Evolutionary conservation across 2,888 invertebrate genomes (phyloP).

Genomic region (Cephus nigrinus): DNA sequence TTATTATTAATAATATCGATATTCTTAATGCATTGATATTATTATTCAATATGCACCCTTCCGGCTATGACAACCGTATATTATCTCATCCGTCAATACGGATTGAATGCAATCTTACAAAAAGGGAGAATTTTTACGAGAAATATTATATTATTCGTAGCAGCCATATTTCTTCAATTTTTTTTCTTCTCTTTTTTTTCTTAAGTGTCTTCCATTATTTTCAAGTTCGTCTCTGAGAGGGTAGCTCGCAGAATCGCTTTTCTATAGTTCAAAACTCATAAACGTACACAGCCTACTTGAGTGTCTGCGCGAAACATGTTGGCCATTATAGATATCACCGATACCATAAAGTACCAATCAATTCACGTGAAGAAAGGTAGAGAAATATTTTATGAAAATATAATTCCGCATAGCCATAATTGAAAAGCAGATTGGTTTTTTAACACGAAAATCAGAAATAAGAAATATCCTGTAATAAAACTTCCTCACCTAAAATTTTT

Average conservation of each 20-base stretch:
- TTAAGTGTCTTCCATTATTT: background rate
- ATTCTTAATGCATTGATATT: background rate
- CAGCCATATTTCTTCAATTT: background rate
- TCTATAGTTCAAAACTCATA: background rate
- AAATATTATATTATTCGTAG: background rate
- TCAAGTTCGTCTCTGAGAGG: background rate
- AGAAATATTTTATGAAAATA: background rate
- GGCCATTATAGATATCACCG: background rate
- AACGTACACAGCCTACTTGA: background rate
- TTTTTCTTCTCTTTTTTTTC: background rate
- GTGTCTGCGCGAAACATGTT: background rate
- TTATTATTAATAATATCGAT: background rate
- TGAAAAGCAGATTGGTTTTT: background rate
- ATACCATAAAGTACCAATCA: background rate
- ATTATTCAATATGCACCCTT: background rate
- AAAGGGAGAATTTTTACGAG: background rate
- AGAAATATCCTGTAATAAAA: too few relatives aligned
- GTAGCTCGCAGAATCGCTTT: background rate
- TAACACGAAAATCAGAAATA: too few relatives aligned
- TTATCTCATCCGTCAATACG: background rate
- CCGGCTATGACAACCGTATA: background rate
- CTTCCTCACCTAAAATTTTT: background rate
- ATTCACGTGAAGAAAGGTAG: background rate
- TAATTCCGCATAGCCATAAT: background rate
- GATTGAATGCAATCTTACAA: background rate